phyloP scores from a whole-genome alignment of 2,888 invertebrate species.

The Papilio demoleus region DNA sequence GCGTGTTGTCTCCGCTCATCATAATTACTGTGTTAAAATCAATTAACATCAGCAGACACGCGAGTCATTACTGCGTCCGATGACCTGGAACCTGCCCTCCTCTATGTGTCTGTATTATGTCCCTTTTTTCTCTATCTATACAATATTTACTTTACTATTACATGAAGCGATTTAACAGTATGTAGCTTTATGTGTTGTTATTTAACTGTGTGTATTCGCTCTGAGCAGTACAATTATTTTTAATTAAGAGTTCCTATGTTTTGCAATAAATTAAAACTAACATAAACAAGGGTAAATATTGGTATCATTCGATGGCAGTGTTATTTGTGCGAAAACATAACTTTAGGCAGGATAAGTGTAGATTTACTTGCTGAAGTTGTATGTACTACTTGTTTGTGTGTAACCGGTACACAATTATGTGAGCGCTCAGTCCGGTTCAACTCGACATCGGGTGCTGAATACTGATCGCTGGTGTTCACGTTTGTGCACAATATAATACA shows the following conservation, averaged over 20 bases:
- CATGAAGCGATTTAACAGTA: neutral
- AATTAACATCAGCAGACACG: constrained; percentile 55
- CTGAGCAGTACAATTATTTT: too few species aligned
- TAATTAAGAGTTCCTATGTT: too few species aligned
- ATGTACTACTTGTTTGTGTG: neutral
- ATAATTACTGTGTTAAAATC: constrained; percentile 53
- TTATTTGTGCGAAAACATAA: neutral
- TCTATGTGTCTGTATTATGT: neutral
- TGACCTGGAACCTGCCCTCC: constrained; percentile 5
- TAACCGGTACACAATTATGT: neutral
- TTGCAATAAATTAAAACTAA: too few species aligned
- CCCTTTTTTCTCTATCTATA: neutral
- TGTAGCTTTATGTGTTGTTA: neutral
- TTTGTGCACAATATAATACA: neutral
- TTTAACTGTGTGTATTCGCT: neutral
- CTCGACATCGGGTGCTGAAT: neutral
- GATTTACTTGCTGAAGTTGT: too few species aligned
- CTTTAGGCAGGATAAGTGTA: neutral
- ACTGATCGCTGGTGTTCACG: neutral
- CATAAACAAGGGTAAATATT: neutral
- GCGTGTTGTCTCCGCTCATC: neutral
- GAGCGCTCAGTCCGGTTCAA: neutral
- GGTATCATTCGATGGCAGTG: neutral
- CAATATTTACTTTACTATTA: too few species aligned
- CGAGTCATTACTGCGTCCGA: constrained; percentile 44